phyloP scores from a whole-genome alignment of 35 echinoderm and acorn worm species.

The Eucidaris tribuloides region DNA sequence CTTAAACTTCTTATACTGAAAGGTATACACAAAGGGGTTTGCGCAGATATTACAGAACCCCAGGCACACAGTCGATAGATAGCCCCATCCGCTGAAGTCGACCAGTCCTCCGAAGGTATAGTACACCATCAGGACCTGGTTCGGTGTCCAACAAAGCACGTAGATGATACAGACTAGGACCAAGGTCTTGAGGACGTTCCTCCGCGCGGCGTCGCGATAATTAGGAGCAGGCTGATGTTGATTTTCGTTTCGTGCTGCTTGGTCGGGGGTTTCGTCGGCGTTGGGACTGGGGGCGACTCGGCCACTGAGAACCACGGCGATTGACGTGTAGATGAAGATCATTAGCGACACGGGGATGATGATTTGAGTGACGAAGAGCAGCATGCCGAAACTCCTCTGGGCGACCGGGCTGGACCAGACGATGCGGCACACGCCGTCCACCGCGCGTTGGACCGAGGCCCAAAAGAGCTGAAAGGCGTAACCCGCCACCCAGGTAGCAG shows the following conservation, averaged over 20 bases:
- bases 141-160: constrained; percentile 50
- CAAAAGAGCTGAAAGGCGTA: constrained; percentile 11
- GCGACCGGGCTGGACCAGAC: background rate
- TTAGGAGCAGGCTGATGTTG: background rate
- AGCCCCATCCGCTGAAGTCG: background rate
- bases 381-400: background rate
- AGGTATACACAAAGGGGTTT: too few relatives aligned
- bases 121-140: constrained; percentile 18
- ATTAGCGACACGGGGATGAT: constrained; percentile 47
- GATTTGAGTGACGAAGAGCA: constrained; percentile 12
- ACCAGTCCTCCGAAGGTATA: background rate
- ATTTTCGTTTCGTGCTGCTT: background rate
- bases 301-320: background rate
- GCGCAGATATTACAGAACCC: too few relatives aligned
- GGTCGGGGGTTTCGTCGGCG: background rate
- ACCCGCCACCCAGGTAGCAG: constrained; percentile 32
- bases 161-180: constrained; percentile 48
- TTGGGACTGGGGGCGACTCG: background rate
- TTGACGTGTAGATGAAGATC: constrained; percentile 42
- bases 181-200: constrained; percentile 65
- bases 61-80: too few relatives aligned
- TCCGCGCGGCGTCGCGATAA: background rate
- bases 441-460: constrained; percentile 5
- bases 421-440: background rate
- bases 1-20: too few relatives aligned